These are phyloP conservation scores for Muscicapa striata DNA, from an alignment of 2,797 vertebrate species.

Conservation along the genomic window DNA sequence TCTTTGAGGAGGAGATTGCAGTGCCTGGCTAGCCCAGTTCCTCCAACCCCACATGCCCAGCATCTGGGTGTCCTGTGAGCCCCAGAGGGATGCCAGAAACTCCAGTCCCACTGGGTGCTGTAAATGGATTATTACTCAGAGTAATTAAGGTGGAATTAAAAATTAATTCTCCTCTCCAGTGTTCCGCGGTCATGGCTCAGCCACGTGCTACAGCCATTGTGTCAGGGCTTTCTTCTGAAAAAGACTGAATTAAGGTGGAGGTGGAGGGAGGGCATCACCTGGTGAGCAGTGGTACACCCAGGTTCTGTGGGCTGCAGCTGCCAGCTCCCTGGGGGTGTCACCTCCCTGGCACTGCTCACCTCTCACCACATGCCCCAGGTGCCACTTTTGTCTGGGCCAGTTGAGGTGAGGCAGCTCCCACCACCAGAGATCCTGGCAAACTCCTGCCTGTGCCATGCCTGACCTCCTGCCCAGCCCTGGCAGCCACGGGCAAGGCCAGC, in stretches of 20 bases:
- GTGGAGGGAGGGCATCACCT: not conserved
- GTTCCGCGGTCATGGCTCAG: conserved; percentile 66
- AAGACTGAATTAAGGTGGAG: not conserved
- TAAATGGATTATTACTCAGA: conserved; percentile 77
- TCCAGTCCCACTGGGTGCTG: conserved; percentile 8
- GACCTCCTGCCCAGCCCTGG: not conserved
- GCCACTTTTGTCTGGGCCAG: rapidly evolving
- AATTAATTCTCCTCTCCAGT: conserved; percentile 78
- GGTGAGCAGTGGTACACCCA: not conserved
- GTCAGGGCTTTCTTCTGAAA: conserved; percentile 55
- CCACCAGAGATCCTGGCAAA: not conserved
- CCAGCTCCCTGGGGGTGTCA: not conserved
- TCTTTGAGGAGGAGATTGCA: not conserved
- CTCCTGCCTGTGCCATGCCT: rapidly evolving
- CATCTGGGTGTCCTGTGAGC: not conserved
- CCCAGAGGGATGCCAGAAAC: not conserved
- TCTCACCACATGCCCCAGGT: rapidly evolving
- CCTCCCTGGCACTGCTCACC: not conserved
- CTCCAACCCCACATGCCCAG: not conserved
- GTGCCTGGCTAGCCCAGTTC: not conserved
- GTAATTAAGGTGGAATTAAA: conserved; percentile 84
- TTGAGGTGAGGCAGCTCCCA: not conserved
- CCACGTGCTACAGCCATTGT: conserved; percentile 55
- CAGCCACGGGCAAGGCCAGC: not conserved
- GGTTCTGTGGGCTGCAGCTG: not conserved